These are phyloP conservation scores for Lamprologus callipterus DNA, from an alignment of 2,113 vertebrate species.

Conservation along the genomic window DNA sequence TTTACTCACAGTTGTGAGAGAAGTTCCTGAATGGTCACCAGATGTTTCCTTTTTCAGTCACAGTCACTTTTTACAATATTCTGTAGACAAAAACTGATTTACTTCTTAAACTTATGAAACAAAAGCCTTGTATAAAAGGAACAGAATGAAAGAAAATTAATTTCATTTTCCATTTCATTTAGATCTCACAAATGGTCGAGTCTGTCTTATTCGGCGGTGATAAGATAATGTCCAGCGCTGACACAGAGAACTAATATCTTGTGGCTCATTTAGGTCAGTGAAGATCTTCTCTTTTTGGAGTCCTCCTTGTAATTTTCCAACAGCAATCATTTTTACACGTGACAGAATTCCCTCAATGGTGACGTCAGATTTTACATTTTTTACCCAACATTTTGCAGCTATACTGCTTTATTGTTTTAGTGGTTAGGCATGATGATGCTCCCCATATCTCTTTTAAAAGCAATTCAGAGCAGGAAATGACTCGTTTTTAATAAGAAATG, in stretches of 20 bases:
- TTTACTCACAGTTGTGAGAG: not conserved
- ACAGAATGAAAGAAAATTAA: not conserved
- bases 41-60: constrained; percentile 17
- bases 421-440: not conserved
- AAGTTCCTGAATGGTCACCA: not conserved
- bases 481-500: not conserved
- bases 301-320: not conserved
- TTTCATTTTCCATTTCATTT: constrained; percentile 35
- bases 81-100: not conserved
- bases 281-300: not conserved
- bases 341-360: not conserved
- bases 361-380: not conserved
- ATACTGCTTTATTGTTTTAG: not conserved
- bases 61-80: not conserved
- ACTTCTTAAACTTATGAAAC: constrained; percentile 19
- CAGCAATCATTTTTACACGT: not conserved
- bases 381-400: not conserved
- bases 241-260: not conserved
- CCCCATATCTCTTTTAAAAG: not conserved
- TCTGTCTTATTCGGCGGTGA: not conserved
- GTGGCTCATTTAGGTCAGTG: not conserved
- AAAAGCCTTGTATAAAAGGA: constrained; percentile 5
- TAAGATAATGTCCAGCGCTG: not conserved
- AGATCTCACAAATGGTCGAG: not conserved
- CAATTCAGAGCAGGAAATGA: not conserved